phyloP scores from a whole-genome alignment of 2,888 invertebrate genomes.

The Perdita meconis region DNA sequence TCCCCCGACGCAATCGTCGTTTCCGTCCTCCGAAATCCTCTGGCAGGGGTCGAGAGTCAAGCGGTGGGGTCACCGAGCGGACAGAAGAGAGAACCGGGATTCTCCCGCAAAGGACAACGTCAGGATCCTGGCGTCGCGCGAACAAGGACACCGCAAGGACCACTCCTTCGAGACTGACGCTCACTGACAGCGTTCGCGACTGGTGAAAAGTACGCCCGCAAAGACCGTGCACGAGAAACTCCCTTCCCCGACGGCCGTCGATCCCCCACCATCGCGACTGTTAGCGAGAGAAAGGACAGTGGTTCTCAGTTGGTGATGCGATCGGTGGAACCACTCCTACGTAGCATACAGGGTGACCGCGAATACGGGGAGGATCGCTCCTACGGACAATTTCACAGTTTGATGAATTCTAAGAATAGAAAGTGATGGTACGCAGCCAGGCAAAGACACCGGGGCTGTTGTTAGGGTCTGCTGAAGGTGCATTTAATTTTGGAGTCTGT shows the following conservation, averaged over 20 bases:
- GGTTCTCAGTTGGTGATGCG: conserved; percentile 74
- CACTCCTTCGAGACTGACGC: conserved; percentile 71
- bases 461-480: not conserved
- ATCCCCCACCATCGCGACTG: conserved; percentile 65
- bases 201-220: conserved; percentile 77
- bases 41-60: not conserved
- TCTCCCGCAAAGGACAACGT: conserved; percentile 21
- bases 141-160: conserved; percentile 63
- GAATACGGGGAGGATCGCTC: not conserved
- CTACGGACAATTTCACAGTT: not conserved
- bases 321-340: conserved; percentile 55
- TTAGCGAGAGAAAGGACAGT: conserved; percentile 81
- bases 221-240: conserved; percentile 71
- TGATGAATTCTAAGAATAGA: not conserved
- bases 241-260: conserved; percentile 59
- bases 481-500: not conserved
- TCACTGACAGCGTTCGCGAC: conserved; percentile 77
- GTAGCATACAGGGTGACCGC: conserved; percentile 36
- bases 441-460: not conserved
- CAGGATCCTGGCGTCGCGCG: conserved; percentile 30
- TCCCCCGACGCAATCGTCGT: not conserved
- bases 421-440: not conserved
- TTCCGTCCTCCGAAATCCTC: not conserved
- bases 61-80: not conserved
- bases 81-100: conserved; percentile 6